A percentile compares a stretch with the other conserved stretches of the same genome.
Evolutionary conservation across 2,797 vertebrate genomes (phyloP).

Genomic region (Sebastes wilsoni): DNA sequence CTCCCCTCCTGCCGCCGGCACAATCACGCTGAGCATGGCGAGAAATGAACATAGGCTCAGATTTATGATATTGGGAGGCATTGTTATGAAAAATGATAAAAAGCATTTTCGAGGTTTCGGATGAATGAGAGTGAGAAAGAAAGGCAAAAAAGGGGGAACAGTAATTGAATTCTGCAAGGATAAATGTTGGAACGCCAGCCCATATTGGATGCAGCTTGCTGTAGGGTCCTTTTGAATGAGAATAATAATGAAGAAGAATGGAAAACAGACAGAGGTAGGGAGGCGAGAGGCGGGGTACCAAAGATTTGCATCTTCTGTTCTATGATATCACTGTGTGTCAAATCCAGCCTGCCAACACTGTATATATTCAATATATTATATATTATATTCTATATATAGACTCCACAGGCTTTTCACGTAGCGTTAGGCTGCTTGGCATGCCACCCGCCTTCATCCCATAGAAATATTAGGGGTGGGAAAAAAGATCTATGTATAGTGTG

Average conservation of each 20-base stretch:
- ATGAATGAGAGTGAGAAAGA: slow-evolving; percentile 29
- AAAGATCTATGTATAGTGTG: no score
- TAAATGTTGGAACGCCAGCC: slow-evolving; percentile 49
- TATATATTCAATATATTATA: slow-evolving; percentile 18
- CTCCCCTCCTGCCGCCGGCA: slow-evolving; percentile 23
- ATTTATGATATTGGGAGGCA: slow-evolving; percentile 51
- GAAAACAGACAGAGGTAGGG: slow-evolving; percentile 6
- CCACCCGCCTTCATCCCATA: slow-evolving; percentile 28
- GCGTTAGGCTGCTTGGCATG: slow-evolving; percentile 28
- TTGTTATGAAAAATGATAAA: slow-evolving; percentile 66
- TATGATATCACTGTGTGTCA: slow-evolving; percentile 35
- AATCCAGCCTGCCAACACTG: slow-evolving; percentile 31
- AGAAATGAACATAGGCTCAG: slow-evolving; percentile 43
- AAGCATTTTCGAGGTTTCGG: slow-evolving; percentile 48
- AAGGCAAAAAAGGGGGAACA: slow-evolving; percentile 9
- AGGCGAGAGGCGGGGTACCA: neutral
- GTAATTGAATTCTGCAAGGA: slow-evolving; percentile 72
- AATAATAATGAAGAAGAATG: slow-evolving; percentile 56
- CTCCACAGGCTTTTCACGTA: slow-evolving; percentile 20
- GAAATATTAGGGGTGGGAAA: slow-evolving; percentile 54
- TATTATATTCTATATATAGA: neutral
- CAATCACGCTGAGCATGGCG: slow-evolving; percentile 25
- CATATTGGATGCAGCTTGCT: slow-evolving; percentile 44
- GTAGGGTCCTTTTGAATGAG: slow-evolving; percentile 43
- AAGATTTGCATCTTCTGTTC: slow-evolving; percentile 40